These are phyloP conservation scores for Phenacoccus solenopsis DNA, from an alignment of 1,140 invertebrate genomes.

Conservation along the genomic window DNA sequence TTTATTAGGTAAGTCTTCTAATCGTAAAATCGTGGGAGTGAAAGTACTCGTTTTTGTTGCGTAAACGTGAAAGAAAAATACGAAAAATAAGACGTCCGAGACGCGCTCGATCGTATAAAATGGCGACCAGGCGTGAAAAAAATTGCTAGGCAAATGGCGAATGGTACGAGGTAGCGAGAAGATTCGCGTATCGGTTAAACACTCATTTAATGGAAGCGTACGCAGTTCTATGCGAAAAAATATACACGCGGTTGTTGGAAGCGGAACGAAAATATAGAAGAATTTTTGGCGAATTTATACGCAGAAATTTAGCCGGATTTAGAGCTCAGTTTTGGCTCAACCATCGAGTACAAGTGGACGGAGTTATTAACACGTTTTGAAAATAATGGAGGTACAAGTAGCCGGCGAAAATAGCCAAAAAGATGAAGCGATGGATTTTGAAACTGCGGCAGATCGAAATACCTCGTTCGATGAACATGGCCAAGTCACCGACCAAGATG, in stretches of 20 bases:
- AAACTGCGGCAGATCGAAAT: not conserved
- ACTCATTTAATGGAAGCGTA: not conserved
- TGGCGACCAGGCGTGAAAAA: not conserved
- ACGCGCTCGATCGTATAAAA: too few species aligned
- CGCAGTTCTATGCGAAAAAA: not conserved
- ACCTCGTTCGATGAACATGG: not conserved
- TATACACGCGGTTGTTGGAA: not conserved
- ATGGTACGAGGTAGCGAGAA: not conserved
- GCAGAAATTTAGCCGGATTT: not conserved
- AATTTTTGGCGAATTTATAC: not conserved
- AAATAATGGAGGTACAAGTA: not conserved
- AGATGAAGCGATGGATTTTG: not conserved
- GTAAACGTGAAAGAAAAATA: not conserved
- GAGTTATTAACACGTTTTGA: not conserved
- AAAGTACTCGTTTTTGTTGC: not conserved
- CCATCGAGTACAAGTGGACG: not conserved
- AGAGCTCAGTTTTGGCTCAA: not conserved
- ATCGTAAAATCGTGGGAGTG: not conserved
- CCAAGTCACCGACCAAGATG: not conserved
- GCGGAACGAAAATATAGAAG: not conserved
- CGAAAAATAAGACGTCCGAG: too few species aligned
- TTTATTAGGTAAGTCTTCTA: slow-evolving; percentile 58
- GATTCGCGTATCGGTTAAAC: not conserved
- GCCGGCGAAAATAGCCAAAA: not conserved
- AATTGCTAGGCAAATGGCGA: not conserved